A percentile compares a stretch with the other conserved stretches of the same genome.
These are phyloP conservation scores for Amazona vittata DNA, from an alignment of 2,113 vertebrate species.

Conservation along the genomic window DNA sequence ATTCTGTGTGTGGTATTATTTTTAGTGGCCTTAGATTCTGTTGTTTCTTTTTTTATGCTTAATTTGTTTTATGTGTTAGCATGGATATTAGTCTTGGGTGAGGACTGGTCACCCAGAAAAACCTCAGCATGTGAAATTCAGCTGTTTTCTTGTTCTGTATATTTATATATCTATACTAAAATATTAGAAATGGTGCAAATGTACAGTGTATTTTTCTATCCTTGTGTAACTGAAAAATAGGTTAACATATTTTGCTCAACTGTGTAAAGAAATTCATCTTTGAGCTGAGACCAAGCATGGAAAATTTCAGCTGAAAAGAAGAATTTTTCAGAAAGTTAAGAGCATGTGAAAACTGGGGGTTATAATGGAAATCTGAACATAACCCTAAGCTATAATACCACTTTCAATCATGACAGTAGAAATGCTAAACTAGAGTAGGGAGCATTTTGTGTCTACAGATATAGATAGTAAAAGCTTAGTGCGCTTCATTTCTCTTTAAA, in stretches of 20 bases:
- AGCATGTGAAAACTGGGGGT: constrained; percentile 47
- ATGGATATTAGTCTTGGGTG: neutral
- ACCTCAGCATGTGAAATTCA: constrained; percentile 6
- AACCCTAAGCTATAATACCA: constrained; percentile 50
- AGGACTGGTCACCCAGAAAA: neutral
- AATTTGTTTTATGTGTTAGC: constrained; percentile 17
- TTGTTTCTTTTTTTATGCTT: neutral
- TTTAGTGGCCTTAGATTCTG: constrained; percentile 5
- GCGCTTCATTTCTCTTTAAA: constrained; percentile 34
- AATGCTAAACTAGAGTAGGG: constrained; percentile 7
- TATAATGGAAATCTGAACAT: constrained; percentile 60
- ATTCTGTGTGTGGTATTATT: neutral
- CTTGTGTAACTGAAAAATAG: constrained; percentile 42
- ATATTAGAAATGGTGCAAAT: neutral
- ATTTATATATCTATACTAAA: neutral
- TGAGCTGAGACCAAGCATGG: constrained; percentile 55
- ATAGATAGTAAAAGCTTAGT: neutral
- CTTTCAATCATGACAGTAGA: constrained; percentile 31
- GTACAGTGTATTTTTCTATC: neutral
- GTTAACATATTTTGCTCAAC: constrained; percentile 42
- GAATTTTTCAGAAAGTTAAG: constrained; percentile 59
- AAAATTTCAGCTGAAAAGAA: constrained; percentile 62
- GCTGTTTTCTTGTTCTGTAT: constrained; percentile 4
- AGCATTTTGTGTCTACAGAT: neutral
- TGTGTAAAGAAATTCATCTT: constrained; percentile 65